Conservation (phyloP, 2,888 invertebrate genomes). For the Aphidius colemani region DNA sequence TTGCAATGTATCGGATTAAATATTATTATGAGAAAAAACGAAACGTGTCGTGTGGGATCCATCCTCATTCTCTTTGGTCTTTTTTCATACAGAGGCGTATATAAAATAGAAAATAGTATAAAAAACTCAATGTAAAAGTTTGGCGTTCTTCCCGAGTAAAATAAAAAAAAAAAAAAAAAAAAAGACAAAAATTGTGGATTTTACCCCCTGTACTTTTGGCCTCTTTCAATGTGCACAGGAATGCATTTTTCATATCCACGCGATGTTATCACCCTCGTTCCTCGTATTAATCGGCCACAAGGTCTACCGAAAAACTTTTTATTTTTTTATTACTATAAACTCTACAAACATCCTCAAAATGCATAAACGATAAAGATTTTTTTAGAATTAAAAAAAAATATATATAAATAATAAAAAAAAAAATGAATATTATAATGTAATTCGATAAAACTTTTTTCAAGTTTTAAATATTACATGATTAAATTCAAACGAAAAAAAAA, state of each 20-base stretch:
- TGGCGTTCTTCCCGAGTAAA: slow-evolving; percentile 41
- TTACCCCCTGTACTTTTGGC: slow-evolving; percentile 21
- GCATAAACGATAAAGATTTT: no score
- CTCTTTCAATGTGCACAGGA: slow-evolving; percentile 38
- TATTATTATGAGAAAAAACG: slow-evolving; percentile 58
- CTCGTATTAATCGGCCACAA: slow-evolving; percentile 45
- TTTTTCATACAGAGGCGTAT: slow-evolving; percentile 29
- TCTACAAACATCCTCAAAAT: no score
- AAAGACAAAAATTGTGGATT: slow-evolving; percentile 27
- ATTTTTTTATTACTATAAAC: no score
- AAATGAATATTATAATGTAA: no score
- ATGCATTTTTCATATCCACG: slow-evolving; percentile 49
- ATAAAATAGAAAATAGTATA: slow-evolving; percentile 36
- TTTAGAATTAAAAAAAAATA: no score
- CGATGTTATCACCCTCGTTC: slow-evolving; percentile 46
- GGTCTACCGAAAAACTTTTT: slow-evolving; percentile 2
- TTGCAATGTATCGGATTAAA: slow-evolving; percentile 58
- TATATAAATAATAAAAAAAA: no score
- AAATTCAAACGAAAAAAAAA: background rate
- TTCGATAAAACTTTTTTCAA: background rate
- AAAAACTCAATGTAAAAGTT: slow-evolving; percentile 46
- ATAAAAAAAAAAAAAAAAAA: background rate
- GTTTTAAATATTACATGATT: no score
- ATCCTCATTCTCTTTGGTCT: slow-evolving; percentile 7
- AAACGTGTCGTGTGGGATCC: slow-evolving; percentile 46